A percentile compares a stretch with the other conserved stretches of the same genome.
Evolutionary conservation across 2,113 vertebrate species (phyloP).

Genomic region (Typhlomys cinereus): DNA sequence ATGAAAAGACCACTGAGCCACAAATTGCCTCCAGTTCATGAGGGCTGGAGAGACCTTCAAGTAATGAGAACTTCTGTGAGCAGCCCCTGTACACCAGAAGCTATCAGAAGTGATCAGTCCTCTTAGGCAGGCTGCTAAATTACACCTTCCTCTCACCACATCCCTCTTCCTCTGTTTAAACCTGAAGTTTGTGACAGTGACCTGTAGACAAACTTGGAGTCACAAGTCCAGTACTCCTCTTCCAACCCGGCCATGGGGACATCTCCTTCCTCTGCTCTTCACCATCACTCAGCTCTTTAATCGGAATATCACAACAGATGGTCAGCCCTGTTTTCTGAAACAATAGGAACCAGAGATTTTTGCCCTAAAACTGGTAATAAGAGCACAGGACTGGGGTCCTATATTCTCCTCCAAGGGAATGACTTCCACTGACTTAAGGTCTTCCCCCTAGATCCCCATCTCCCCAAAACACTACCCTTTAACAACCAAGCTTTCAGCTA

Average conservation of each 20-base stretch:
- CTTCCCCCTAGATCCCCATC: not conserved
- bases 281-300: not conserved
- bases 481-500: not conserved
- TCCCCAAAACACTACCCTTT: not conserved
- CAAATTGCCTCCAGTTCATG: not conserved
- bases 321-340: too few relatives aligned
- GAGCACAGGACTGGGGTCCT: not conserved
- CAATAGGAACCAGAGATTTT: too few relatives aligned
- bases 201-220: not conserved
- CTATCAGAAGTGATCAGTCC: not conserved
- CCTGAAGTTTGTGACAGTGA: not conserved
- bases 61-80: not conserved
- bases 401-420: not conserved
- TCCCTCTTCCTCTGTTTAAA: not conserved
- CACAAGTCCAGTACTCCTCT: not conserved
- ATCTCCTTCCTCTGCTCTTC: not conserved
- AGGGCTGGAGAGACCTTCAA: not conserved
- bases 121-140: not conserved
- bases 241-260: not conserved
- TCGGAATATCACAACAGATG: not conserved
- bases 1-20: not conserved
- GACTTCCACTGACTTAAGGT: too few relatives aligned
- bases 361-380: too few relatives aligned
- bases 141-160: not conserved
- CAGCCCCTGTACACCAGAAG: not conserved